Conservation (phyloP, 1,140 invertebrate species). For the Neodiprion virginianus region DNA sequence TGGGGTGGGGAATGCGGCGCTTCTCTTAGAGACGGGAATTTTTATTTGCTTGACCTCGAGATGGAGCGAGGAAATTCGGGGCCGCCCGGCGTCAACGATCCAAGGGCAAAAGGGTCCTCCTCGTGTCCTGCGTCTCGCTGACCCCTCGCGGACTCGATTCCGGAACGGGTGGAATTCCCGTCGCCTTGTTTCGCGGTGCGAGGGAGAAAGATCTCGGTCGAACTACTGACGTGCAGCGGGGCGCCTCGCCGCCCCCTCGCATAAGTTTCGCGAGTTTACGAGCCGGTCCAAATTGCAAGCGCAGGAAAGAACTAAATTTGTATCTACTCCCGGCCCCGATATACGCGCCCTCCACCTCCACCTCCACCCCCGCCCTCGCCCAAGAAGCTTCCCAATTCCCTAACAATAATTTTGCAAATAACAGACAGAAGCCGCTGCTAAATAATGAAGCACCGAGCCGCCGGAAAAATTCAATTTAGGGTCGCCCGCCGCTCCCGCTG, state of each 20-base stretch:
- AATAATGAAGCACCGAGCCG: slow-evolving; percentile 46
- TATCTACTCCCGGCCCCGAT: slow-evolving; percentile 8
- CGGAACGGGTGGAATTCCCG: background rate
- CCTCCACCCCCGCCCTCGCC: background rate
- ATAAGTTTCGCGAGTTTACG: slow-evolving; percentile 1
- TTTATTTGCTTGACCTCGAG: background rate
- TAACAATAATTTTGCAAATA: slow-evolving; percentile 55
- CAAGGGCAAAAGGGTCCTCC: background rate
- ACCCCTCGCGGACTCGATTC: background rate
- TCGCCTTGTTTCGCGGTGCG: background rate
- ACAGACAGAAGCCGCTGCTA: slow-evolving; percentile 44
- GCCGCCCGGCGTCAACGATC: too few species aligned
- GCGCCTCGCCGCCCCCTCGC: background rate
- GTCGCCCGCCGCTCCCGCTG: background rate
- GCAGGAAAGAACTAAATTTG: slow-evolving; percentile 20
- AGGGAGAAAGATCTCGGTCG: background rate
- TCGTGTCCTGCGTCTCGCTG: too few species aligned
- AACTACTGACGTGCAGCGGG: background rate
- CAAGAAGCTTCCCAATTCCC: slow-evolving; percentile 40
- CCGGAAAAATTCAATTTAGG: slow-evolving; percentile 16
- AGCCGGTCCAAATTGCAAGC: slow-evolving; percentile 3
- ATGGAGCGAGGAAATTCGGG: background rate
- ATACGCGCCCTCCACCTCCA: background rate
- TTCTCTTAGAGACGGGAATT: background rate
- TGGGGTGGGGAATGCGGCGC: background rate